Percentiles rank a stretch among this genome's conserved stretches.
Evolutionary conservation across 2,888 invertebrate genomes (phyloP).

Genomic region (Drosophila birchii): DNA sequence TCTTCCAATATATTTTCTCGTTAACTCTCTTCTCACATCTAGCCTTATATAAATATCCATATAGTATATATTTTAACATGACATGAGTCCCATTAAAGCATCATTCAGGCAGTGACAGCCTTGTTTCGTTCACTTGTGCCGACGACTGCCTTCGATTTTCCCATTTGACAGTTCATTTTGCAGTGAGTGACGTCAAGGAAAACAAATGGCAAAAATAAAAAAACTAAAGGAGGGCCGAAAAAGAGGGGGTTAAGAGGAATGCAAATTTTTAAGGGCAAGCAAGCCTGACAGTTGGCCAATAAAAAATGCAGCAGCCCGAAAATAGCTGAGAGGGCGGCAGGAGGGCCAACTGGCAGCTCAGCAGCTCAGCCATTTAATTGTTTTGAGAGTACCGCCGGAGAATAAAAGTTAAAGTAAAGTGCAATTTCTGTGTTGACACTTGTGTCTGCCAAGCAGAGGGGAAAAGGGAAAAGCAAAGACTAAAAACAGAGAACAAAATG

Average conservation of each 20-base stretch:
- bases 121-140: conserved; percentile 34
- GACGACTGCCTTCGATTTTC: conserved; percentile 22
- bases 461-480: neutral
- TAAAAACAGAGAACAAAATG: conserved; percentile 37
- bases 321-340: conserved; percentile 14
- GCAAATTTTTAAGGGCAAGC: conserved; percentile 59
- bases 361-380: conserved; percentile 40
- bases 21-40: neutral
- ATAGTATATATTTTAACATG: neutral
- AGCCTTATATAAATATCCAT: neutral
- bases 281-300: conserved; percentile 56
- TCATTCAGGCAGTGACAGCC: conserved; percentile 70
- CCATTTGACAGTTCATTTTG: conserved; percentile 73
- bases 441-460: conserved; percentile 49
- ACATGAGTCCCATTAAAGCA: conserved; percentile 64
- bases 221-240: conserved; percentile 25
- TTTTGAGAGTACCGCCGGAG: conserved; percentile 25
- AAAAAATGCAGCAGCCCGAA: conserved; percentile 42
- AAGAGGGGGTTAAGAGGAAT: neutral
- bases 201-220: conserved; percentile 38
- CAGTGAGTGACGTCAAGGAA: conserved; percentile 56
- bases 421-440: conserved; percentile 54
- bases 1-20: neutral
- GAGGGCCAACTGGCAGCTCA: conserved; percentile 2
- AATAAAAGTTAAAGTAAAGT: conserved; percentile 41